These are phyloP conservation scores for Anseranas semipalmata DNA, from an alignment of 2,113 vertebrate species.

Conservation along the genomic window DNA sequence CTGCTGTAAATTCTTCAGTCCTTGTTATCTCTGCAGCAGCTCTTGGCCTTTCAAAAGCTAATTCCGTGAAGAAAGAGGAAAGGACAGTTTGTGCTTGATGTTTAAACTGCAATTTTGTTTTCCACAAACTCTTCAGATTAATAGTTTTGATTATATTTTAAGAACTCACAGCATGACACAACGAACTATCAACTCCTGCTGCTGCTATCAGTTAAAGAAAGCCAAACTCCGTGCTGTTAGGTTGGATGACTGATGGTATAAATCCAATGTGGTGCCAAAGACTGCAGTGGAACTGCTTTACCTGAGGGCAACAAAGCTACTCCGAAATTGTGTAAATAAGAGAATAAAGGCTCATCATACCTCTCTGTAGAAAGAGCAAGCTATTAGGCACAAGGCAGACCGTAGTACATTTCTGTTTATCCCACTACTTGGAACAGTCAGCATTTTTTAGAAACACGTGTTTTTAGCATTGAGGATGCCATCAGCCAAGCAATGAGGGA, in stretches of 20 bases:
- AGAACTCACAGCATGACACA: background rate
- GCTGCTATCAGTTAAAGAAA: background rate
- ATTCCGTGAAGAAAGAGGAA: background rate
- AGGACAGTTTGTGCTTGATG: background rate
- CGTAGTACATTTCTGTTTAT: background rate
- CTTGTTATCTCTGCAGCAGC: conserved; percentile 44
- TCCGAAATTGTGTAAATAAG: background rate
- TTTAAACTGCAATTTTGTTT: conserved; percentile 22
- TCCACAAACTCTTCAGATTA: conserved; percentile 9
- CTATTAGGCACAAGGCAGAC: background rate
- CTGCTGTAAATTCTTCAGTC: conserved; percentile 31
- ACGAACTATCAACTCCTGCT: background rate
- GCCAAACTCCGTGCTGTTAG: background rate
- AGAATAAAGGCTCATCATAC: background rate
- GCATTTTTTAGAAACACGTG: background rate
- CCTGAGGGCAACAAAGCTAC: background rate
- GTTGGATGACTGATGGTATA: background rate
- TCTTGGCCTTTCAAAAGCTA: conserved; percentile 19
- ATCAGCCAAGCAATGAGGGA: background rate
- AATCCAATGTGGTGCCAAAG: background rate
- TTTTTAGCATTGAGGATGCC: background rate
- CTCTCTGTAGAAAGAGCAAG: background rate
- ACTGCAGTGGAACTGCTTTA: background rate
- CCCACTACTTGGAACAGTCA: background rate
- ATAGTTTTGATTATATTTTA: background rate